Evolutionary conservation across 2,797 vertebrate genomes (phyloP), one percentile per base, ranked within the genome.

Genomic region (Chaunax sp.): DNA sequence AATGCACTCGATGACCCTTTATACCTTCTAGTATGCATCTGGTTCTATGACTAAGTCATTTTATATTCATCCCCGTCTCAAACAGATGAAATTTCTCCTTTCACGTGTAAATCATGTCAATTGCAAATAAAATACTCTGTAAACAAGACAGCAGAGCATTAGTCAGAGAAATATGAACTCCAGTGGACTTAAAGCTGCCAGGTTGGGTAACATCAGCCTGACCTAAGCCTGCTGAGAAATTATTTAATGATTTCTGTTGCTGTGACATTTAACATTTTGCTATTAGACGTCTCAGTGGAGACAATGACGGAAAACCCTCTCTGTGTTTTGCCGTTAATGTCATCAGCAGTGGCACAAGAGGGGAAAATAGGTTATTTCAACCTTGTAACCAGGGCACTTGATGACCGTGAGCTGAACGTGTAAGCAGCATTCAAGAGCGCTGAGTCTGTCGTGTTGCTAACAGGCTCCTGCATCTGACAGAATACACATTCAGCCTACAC

Each of bases 331-430:
- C 52, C 63, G 68, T 58, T 49, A 69, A 67, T 84, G 79, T 72
- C 71, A 83, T 64, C 69, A 76, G 52, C 69, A 30, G 63, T 41
- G 57, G 35, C 20, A 55, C 61, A 16, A 8, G 13, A 1, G 28
- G 13, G 23, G 19, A 46, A 78, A 79, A 85, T 58, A 50, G 78
- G 75, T 87, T 84, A 86, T 87, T 82, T 76, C 75, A 85, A 73
- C 75, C 75, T 68, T 70, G 75, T 81, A 85, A 87, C 74, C 81
- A 80, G 82, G 82, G 53, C 82, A 77, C 59, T 75, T 64, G 46
- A 79, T 69, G 83, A 75, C 69, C 75, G 59, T 26, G 41, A 70
- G 77, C 73, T 80, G 60, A 16, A 86, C 77, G 80, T 69, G 69
- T 7, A 69, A 64, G 81, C 74, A 19, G 74, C 81, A 6, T 86